Conservation (phyloP, 2,888 invertebrate genomes). For the Mesochorus sp. region DNA sequence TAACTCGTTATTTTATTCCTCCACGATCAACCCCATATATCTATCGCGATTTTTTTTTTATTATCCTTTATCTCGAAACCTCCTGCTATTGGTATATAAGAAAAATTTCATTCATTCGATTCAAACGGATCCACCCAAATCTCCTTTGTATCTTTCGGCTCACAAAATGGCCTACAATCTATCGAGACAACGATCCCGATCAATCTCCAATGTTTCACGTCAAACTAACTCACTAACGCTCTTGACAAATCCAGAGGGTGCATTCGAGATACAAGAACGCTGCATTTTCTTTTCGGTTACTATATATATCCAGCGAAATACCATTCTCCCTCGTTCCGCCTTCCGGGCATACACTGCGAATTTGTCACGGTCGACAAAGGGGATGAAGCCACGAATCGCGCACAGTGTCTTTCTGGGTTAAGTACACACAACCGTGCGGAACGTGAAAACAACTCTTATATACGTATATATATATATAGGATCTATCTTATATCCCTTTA, state of each 20-base stretch:
- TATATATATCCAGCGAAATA: neutral
- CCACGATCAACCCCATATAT: neutral
- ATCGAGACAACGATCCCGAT: neutral
- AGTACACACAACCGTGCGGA: slow-evolving; percentile 46
- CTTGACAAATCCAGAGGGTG: neutral
- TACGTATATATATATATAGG: neutral
- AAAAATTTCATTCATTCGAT: neutral
- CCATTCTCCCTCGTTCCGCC: neutral
- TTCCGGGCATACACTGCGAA: slow-evolving; percentile 36
- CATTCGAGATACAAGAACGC: neutral
- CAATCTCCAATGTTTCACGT: neutral
- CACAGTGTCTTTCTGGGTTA: slow-evolving; percentile 67
- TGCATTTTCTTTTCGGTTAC: neutral
- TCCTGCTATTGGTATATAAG: neutral
- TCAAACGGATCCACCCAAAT: neutral
- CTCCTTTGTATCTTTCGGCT: neutral
- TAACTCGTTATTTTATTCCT: neutral
- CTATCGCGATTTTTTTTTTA: neutral
- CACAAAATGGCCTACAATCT: neutral
- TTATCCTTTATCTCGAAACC: neutral
- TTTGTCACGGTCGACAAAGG: slow-evolving; percentile 42
- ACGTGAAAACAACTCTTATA: neutral
- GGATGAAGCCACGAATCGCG: slow-evolving; percentile 59
- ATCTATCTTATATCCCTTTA: neutral
- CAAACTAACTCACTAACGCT: too few species aligned